Conservation (phyloP, 2,113 vertebrate species). For the human region GRCh38 chr18:48674001-48674500, state of each 20-base stretch:
- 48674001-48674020: no score
- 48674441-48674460: background rate
- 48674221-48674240: no score
- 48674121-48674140: background rate
- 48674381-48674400: background rate
- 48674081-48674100: background rate
- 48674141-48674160: background rate
- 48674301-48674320: background rate
- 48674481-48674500: background rate
- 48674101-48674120: background rate
- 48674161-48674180: no score
- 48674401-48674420: background rate
- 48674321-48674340: background rate
- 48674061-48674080: rapidly evolving
- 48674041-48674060: background rate
- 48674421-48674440: background rate
- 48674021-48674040: no score
- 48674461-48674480: background rate
- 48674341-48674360: rapidly evolving
- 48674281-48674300: background rate
- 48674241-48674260: background rate
- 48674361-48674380: background rate
- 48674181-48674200: background rate
- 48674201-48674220: background rate
- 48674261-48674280: background rate